A percentile compares a stretch with the other conserved stretches of the same genome.
phyloP scores from a whole-genome alignment of 2,113 vertebrate species.

The Pungitius pungitius region DNA sequence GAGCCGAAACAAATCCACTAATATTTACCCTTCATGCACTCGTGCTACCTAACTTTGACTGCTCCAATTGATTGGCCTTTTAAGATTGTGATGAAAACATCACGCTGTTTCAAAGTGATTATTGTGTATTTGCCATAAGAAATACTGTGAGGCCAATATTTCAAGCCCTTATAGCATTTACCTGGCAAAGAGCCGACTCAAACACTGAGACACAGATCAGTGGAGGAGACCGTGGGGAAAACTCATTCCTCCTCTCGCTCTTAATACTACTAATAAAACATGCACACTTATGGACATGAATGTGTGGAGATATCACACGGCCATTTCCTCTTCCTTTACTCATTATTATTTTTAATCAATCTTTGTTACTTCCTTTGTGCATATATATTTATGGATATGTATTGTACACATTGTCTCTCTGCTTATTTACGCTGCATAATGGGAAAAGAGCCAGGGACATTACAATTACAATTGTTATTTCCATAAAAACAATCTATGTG shows the following conservation, averaged over 20 bases:
- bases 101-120: conserved; percentile 32
- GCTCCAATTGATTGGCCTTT: conserved; percentile 27
- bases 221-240: conserved; percentile 57
- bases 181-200: conserved; percentile 63
- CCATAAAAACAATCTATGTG: conserved; percentile 73
- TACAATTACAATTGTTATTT: conserved; percentile 67
- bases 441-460: conserved; percentile 39
- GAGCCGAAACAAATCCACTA: conserved; percentile 20
- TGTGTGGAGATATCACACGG: conserved; percentile 8
- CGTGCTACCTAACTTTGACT: conserved; percentile 12
- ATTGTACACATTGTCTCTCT: conserved; percentile 18
- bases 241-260: conserved; percentile 47
- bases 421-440: conserved; percentile 65
- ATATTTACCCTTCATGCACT: conserved; percentile 31
- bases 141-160: conserved; percentile 40
- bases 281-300: conserved; percentile 35
- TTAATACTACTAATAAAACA: conserved; percentile 50
- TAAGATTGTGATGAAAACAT: conserved; percentile 33
- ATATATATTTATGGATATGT: neutral
- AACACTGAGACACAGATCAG: conserved; percentile 61
- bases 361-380: neutral
- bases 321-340: neutral
- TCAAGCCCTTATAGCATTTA: conserved; percentile 59
- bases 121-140: conserved; percentile 56
- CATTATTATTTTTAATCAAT: neutral